Base-by-base conservation (phyloP, 2,797 vertebrate species). In the Philypnodon macrostomus region DNA sequence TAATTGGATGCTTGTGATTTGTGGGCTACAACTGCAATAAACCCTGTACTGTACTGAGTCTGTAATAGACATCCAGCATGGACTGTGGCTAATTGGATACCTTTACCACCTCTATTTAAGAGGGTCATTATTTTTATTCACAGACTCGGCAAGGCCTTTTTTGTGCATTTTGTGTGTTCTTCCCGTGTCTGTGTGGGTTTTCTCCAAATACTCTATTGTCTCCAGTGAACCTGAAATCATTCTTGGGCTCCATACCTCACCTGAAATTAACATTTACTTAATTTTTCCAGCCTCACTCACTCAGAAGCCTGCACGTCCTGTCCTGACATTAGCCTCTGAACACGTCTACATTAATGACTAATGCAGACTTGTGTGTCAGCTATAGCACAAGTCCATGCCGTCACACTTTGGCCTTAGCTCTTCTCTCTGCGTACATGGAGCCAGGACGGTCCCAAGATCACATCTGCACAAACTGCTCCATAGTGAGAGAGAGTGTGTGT, bases 401-500 rank as follows among this genome's bases (percentile, higher is more conserved):
- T 80, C 67, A 68, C 29, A 4, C 8, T 29, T 58, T 75, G 67
- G 70, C 61, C 26, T 29, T 16, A 19, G 0, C 18, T 11, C 11
- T 34, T 5, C 15, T 62, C 45, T 58, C 1, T 1, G 57, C 50
- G 51, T 57, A 41, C 56, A 8, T 26, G 39, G 53, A 58, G 47
- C 47, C 41, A 56, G 65, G 53, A 73, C 63, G 62, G 40, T 79
- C 50, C 58, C 53, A 54, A 9, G 61, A 47, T 48, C 66, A 67
- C 68, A 70, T 75, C 60, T 66, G 64, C 7, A 13, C 21, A n/a
- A n/a, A 29, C 32, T 33, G 32, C 21, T 39, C 19, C 9, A 4
- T 4, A 4, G 35, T 12, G 16, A 48, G 46, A 46, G 41, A 46
- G 53, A 41, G 38, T 52, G 23, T 66, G 56, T 57, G 9, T 62